Conservation (phyloP, 2,888 invertebrate species). For the Molanna angustata region DNA sequence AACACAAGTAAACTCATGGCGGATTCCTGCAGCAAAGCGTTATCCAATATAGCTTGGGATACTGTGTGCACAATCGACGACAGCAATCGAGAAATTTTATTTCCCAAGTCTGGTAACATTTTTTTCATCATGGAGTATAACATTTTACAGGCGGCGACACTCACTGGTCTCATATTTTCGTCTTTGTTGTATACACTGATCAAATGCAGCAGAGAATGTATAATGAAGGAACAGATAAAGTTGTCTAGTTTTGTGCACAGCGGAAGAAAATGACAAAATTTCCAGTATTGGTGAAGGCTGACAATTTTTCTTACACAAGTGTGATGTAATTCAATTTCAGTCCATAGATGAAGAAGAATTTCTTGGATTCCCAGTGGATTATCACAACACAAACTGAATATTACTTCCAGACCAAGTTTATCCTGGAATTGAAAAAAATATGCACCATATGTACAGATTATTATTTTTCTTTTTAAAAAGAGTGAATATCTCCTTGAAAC, state of each 20-base stretch:
- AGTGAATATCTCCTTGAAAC: too few species aligned
- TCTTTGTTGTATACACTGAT: conserved; percentile 44
- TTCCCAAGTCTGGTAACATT: conserved; percentile 45
- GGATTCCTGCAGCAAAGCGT: conserved; percentile 40
- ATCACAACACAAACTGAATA: conserved; percentile 46
- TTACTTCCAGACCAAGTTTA: conserved; percentile 41
- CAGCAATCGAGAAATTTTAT: conserved; percentile 49
- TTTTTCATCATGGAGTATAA: conserved; percentile 46
- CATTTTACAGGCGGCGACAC: conserved; percentile 41
- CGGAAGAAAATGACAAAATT: conserved; percentile 49
- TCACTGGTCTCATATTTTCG: conserved; percentile 40
- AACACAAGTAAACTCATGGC: conserved; percentile 49
- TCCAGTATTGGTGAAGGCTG: conserved; percentile 56
- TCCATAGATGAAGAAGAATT: conserved; percentile 51
- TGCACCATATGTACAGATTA: too few species aligned
- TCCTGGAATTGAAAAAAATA: conserved; percentile 38
- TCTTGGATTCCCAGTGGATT: conserved; percentile 54
- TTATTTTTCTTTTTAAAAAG: too few species aligned
- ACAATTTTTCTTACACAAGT: conserved; percentile 53
- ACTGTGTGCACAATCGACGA: conserved; percentile 54
- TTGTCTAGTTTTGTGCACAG: conserved; percentile 47
- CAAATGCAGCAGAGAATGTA: conserved; percentile 53
- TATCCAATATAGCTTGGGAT: conserved; percentile 36
- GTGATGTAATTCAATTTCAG: conserved; percentile 47
- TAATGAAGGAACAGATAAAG: conserved; percentile 57